These are phyloP conservation scores for Pelobates cultripes DNA, from an alignment of 2,797 vertebrate species.

Conservation along the genomic window DNA sequence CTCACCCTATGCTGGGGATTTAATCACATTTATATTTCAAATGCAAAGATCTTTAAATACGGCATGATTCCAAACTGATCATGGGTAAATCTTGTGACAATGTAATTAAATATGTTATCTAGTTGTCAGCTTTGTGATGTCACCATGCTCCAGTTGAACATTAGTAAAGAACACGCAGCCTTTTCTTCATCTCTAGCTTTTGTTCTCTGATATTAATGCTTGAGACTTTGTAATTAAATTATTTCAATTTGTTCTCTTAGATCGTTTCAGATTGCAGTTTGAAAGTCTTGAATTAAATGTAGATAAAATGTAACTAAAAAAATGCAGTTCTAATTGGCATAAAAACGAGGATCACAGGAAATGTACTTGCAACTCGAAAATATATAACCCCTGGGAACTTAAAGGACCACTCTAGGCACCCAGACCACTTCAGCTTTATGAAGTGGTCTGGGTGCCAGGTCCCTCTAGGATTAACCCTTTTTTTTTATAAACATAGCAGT, in stretches of 20 bases:
- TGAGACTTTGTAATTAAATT: constrained; percentile 18
- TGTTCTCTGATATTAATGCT: constrained; percentile 29
- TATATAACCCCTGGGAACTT: no score
- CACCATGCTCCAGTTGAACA: constrained; percentile 31
- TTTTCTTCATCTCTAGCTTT: constrained; percentile 9
- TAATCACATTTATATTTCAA: no score
- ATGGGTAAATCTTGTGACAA: not conserved
- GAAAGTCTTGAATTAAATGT: not conserved
- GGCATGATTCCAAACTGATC: not conserved
- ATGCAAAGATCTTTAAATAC: not conserved
- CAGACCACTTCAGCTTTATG: no score
- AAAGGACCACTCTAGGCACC: no score
- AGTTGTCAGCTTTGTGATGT: constrained; percentile 2
- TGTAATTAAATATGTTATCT: not conserved
- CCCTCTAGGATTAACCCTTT: no score
- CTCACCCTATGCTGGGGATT: no score
- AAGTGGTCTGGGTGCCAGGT: no score
- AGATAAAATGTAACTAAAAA: not conserved
- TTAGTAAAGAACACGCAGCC: constrained; percentile 28
- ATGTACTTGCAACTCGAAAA: no score
- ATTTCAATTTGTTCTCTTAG: constrained; percentile 31
- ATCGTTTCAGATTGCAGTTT: not conserved
- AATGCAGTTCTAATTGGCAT: not conserved
- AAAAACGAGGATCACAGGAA: no score
- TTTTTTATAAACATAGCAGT: no score